These are phyloP conservation scores for Leuciscus idus DNA, from an alignment of 2,113 vertebrate species.

Conservation along the genomic window DNA sequence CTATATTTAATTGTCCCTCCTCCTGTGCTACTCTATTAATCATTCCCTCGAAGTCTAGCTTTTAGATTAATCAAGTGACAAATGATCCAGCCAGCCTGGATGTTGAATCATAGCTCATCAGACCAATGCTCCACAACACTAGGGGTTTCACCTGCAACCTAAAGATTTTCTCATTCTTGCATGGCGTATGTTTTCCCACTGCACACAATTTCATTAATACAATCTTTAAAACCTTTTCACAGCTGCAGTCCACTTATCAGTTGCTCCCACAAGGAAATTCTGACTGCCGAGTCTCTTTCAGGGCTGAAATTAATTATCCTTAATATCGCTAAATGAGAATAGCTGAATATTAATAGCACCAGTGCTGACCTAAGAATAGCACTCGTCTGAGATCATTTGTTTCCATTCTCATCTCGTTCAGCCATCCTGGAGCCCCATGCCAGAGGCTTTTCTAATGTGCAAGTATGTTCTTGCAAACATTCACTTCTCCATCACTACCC, in stretches of 20 bases:
- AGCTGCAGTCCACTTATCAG: constrained; percentile 27
- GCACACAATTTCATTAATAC: constrained; percentile 7
- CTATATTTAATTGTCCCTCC: constrained; percentile 37
- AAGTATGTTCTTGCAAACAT: constrained; percentile 40
- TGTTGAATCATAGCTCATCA: constrained; percentile 1
- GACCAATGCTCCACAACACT: constrained; percentile 18
- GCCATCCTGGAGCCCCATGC: neutral
- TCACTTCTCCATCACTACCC: constrained; percentile 17
- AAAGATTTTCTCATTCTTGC: constrained; percentile 21
- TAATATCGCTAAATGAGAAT: constrained; percentile 12
- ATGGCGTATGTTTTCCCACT: neutral
- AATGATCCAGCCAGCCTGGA: constrained; percentile 46
- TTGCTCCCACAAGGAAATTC: constrained; percentile 21
- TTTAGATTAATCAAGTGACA: constrained; percentile 56
- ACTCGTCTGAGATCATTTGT: constrained; percentile 38
- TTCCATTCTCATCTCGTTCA: constrained; percentile 46
- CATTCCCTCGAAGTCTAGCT: constrained; percentile 36
- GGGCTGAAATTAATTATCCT: constrained; percentile 43
- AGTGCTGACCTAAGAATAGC: constrained; percentile 18
- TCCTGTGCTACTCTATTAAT: constrained; percentile 55
- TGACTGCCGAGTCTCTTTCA: constrained; percentile 11
- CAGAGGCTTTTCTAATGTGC: constrained; percentile 29
- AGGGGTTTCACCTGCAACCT: neutral
- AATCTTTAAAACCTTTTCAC: constrained; percentile 20
- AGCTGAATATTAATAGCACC: constrained; percentile 16